Evolutionary conservation across 2,888 invertebrate genomes (phyloP).

Genomic region (Euclidia mi): DNA sequence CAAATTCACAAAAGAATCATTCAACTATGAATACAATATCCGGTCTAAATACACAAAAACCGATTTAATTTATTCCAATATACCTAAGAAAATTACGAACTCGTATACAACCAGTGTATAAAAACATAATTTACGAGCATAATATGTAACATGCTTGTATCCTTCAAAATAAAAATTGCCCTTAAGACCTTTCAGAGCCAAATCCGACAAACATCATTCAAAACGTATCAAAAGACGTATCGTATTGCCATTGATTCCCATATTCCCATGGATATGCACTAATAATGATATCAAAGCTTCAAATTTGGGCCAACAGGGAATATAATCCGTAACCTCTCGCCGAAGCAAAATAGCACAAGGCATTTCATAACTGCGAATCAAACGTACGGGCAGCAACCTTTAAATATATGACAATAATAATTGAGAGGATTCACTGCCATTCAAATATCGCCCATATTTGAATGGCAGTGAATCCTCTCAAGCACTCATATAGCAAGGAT

Average conservation of each 20-base stretch:
- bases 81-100: too few relatives aligned
- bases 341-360: conserved; percentile 69
- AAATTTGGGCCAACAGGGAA: conserved; percentile 60
- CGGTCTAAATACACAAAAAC: too few relatives aligned
- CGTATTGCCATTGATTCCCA: not conserved
- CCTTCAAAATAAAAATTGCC: conserved; percentile 20
- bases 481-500: conserved; percentile 52
- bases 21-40: too few relatives aligned
- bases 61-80: too few relatives aligned
- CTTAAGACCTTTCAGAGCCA: conserved; percentile 10
- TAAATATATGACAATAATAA: too few relatives aligned
- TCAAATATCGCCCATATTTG: conserved; percentile 50
- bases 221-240: conserved; percentile 6
- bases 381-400: conserved; percentile 38
- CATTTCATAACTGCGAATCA: conserved; percentile 72
- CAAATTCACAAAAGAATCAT: too few relatives aligned
- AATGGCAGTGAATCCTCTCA: conserved; percentile 37
- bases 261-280: conserved; percentile 10
- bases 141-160: not conserved
- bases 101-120: too few relatives aligned
- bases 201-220: not conserved
- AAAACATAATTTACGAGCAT: not conserved
- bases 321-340: conserved; percentile 70
- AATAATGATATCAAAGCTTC: conserved; percentile 26
- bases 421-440: too few relatives aligned